Conservation (phyloP, 2,113 vertebrate genomes). For the Colaptes auratus region DNA sequence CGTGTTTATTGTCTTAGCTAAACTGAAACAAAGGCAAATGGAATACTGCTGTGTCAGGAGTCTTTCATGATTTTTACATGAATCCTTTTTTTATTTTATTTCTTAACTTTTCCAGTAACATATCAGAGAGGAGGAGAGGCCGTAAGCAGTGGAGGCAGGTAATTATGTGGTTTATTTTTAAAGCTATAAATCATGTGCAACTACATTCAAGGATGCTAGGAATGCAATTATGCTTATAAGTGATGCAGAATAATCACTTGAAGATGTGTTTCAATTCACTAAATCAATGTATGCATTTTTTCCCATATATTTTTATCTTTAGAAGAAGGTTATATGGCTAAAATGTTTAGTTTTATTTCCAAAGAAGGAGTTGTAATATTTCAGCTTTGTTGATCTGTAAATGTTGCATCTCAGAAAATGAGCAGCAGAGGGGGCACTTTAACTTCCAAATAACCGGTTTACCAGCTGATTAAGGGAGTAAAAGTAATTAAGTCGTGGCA, state of each 20-base stretch:
- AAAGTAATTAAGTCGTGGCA: conserved; percentile 67
- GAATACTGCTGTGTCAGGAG: not conserved
- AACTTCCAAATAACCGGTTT: conserved; percentile 60
- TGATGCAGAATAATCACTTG: not conserved
- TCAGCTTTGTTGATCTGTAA: not conserved
- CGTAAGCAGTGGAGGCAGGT: conserved; percentile 97
- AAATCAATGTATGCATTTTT: not conserved
- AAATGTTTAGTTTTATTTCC: not conserved
- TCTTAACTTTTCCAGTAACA: conserved; percentile 85
- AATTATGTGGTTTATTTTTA: conserved; percentile 73
- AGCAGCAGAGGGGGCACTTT: conserved; percentile 81
- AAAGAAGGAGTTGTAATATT: not conserved
- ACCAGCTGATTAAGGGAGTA: conserved; percentile 59
- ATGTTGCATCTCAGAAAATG: conserved; percentile 12
- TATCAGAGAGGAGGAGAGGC: conserved; percentile 98
- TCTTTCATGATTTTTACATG: conserved; percentile 34
- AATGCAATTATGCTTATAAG: not conserved
- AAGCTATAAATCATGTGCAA: not conserved
- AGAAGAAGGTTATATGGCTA: not conserved
- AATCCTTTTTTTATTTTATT: conserved; percentile 10
- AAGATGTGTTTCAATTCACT: not conserved
- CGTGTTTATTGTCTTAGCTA: not conserved
- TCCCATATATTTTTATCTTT: not conserved
- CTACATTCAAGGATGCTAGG: not conserved
- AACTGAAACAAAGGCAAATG: not conserved